phyloP scores from a whole-genome alignment of 2,797 vertebrate genomes.

The Schizopygopsis pylzovi region DNA sequence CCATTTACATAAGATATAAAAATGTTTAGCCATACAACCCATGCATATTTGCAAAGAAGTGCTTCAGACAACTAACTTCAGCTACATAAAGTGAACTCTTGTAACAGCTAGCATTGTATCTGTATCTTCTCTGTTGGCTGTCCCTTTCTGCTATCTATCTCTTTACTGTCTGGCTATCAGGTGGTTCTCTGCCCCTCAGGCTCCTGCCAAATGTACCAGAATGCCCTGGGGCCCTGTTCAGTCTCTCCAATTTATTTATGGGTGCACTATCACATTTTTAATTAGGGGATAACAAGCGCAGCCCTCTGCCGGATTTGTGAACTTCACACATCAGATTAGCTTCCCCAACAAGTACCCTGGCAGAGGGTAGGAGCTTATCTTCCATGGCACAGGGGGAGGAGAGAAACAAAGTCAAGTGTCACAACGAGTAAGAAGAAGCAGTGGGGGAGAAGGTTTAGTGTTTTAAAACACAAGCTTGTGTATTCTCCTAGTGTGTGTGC shows the following conservation, averaged over 20 bases:
- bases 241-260: slow-evolving; percentile 68
- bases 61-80: slow-evolving; percentile 17
- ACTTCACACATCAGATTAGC: slow-evolving; percentile 66
- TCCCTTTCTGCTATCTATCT: neutral
- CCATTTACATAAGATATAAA: neutral
- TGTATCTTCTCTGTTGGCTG: slow-evolving; percentile 49
- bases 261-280: slow-evolving; percentile 75
- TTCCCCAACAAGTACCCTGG: slow-evolving; percentile 61
- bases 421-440: slow-evolving; percentile 48
- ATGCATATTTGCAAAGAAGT: neutral
- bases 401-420: slow-evolving; percentile 64
- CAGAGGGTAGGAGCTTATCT: slow-evolving; percentile 59
- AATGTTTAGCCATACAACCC: neutral
- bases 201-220: slow-evolving; percentile 64
- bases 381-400: slow-evolving; percentile 39
- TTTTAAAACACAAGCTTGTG: neutral
- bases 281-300: slow-evolving; percentile 77
- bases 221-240: slow-evolving; percentile 65
- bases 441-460: slow-evolving; percentile 28
- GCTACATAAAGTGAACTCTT: neutral
- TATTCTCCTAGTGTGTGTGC: neutral
- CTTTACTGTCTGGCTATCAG: slow-evolving; percentile 58
- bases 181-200: slow-evolving; percentile 58
- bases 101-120: slow-evolving; percentile 31
- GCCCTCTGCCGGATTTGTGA: slow-evolving; percentile 69